Percentiles rank a stretch among this genome's conserved stretches.
These are phyloP conservation scores for Philereme vetulata DNA, from an alignment of 2,888 invertebrate species.

Conservation along the genomic window DNA sequence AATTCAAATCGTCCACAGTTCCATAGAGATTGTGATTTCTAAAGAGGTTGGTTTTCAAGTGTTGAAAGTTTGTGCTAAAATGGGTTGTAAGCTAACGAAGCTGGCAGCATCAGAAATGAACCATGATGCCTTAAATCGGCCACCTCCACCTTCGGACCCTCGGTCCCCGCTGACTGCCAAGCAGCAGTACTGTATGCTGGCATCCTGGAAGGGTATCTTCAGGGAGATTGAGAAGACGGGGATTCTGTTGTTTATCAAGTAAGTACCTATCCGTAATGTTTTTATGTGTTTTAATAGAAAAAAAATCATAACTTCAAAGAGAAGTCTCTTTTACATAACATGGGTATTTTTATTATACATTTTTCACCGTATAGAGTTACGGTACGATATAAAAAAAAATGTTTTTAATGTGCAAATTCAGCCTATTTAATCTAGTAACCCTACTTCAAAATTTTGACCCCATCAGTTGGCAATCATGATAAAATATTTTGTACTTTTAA, in stretches of 20 bases:
- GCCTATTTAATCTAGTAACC: too few species aligned
- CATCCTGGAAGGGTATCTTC: constrained; percentile 95
- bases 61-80: constrained; percentile 47
- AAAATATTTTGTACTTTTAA: too few species aligned
- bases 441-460: too few species aligned
- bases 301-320: too few species aligned
- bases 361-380: too few species aligned
- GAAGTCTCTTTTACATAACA: too few species aligned
- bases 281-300: too few species aligned
- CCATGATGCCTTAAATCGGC: constrained; percentile 79
- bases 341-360: too few species aligned
- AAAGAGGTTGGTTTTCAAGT: too few species aligned
- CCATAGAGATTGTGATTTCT: background rate
- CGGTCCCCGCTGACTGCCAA: constrained; percentile 91
- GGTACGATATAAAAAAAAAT: too few species aligned
- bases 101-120: constrained; percentile 83
- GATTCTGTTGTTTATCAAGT: constrained; percentile 94
- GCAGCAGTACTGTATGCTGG: constrained; percentile 94
- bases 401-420: too few species aligned
- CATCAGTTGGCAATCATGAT: background rate
- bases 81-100: constrained; percentile 91
- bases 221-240: constrained; percentile 94
- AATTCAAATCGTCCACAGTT: background rate
- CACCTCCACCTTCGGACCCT: constrained; percentile 89
- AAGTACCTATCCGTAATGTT: constrained; percentile 60